These are phyloP conservation scores for Catharus minimus DNA, from an alignment of 2,113 vertebrate genomes.

Conservation along the genomic window DNA sequence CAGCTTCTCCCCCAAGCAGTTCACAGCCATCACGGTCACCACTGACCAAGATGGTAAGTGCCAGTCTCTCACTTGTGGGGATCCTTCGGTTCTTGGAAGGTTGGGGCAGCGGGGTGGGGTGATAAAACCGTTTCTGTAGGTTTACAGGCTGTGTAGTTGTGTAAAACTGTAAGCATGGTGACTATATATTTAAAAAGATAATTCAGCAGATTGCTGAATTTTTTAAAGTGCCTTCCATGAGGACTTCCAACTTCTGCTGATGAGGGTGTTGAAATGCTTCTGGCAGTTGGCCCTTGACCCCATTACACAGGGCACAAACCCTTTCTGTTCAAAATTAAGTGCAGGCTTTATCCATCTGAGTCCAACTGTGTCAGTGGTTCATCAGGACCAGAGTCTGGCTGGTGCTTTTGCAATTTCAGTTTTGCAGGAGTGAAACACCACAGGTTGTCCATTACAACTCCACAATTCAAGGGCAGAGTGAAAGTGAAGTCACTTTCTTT, in stretches of 20 bases:
- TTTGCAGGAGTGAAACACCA: neutral
- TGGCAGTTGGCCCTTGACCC: neutral
- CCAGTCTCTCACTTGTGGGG: neutral
- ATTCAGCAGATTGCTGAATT: neutral
- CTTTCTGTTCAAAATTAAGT: neutral
- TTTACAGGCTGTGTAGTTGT: too few species aligned
- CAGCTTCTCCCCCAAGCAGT: constrained; percentile 87
- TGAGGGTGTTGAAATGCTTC: neutral
- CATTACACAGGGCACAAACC: neutral
- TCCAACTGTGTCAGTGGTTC: neutral
- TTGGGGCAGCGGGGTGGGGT: neutral
- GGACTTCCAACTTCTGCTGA: neutral
- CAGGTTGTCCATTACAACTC: neutral
- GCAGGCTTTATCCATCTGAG: neutral
- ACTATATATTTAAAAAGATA: too few species aligned
- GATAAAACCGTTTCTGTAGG: too few species aligned
- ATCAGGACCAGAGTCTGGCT: neutral
- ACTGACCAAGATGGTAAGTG: constrained; percentile 92
- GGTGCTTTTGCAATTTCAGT: neutral
- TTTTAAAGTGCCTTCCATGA: neutral
- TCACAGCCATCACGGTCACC: constrained; percentile 87
- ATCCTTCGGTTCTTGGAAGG: neutral
- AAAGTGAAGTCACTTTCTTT: neutral
- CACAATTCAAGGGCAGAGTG: neutral
- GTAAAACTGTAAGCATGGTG: too few species aligned